Evolutionary conservation across 2,888 invertebrate species (phyloP).

Genomic region (Apamea crenata): DNA sequence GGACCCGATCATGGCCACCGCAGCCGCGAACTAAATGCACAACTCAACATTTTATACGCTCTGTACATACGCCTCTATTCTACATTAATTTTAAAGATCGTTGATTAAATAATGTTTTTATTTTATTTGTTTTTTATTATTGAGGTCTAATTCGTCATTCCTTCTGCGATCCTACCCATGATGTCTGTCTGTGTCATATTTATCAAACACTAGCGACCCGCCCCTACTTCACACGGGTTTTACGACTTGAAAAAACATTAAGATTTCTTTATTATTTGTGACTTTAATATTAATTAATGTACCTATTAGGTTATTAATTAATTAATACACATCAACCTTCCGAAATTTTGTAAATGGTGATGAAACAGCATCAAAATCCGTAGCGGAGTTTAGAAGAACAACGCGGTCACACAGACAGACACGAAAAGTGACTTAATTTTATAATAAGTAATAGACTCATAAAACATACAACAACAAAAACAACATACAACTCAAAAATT

Average conservation of each 20-base stretch:
- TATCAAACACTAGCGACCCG: not conserved
- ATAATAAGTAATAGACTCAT: no score
- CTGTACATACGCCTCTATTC: slow-evolving; percentile 53
- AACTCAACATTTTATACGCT: slow-evolving; percentile 45
- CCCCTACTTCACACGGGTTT: not conserved
- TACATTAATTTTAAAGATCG: slow-evolving; percentile 56
- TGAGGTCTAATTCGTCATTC: not conserved
- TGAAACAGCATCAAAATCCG: not conserved
- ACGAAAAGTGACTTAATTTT: no score
- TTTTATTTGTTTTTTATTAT: slow-evolving; percentile 25
- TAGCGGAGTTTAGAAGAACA: no score
- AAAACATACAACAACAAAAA: no score
- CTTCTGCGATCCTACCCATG: not conserved
- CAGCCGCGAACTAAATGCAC: slow-evolving; percentile 43
- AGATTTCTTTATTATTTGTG: not conserved
- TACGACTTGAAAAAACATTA: not conserved
- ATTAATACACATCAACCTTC: no score
- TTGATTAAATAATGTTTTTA: slow-evolving; percentile 56
- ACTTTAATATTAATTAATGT: no score
- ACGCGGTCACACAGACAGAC: no score
- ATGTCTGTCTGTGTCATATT: not conserved
- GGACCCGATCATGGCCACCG: slow-evolving; percentile 83
- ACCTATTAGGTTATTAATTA: no score
- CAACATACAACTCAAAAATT: no score
- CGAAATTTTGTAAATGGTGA: not conserved